Evolutionary conservation across 2,888 invertebrate species (phyloP).

Genomic region (Dione vanillae): DNA sequence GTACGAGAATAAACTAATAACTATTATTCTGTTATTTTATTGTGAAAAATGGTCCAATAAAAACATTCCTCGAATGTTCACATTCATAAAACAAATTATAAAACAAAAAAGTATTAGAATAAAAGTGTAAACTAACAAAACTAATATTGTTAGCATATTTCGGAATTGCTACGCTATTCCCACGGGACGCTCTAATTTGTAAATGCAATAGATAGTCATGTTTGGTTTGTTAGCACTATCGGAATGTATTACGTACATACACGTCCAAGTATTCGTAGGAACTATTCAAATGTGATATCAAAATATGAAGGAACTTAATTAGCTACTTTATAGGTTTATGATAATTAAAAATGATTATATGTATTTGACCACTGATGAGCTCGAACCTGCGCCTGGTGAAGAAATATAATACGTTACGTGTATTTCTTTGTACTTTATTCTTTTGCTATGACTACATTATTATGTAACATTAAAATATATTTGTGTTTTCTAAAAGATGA

Average conservation of each 20-base stretch:
- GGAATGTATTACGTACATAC: background rate
- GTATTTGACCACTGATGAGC: too few species aligned
- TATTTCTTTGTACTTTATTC: too few species aligned
- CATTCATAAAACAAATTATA: background rate
- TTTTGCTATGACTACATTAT: too few species aligned
- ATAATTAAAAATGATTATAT: too few species aligned
- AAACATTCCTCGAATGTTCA: background rate
- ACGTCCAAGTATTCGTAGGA: background rate
- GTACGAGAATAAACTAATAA: too few species aligned
- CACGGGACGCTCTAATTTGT: slow-evolving; percentile 39
- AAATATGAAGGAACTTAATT: background rate
- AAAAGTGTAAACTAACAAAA: slow-evolving; percentile 21
- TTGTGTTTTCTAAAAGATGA: too few species aligned
- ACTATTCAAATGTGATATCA: background rate
- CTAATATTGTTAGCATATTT: slow-evolving; percentile 23
- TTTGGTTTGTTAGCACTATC: slow-evolving; percentile 31
- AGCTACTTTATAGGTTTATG: too few species aligned
- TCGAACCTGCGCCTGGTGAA: too few species aligned
- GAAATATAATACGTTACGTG: too few species aligned
- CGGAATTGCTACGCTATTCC: slow-evolving; percentile 28
- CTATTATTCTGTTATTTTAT: too few species aligned
- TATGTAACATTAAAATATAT: too few species aligned
- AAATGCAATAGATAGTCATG: slow-evolving; percentile 29
- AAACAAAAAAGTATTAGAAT: background rate
- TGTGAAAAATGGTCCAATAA: too few species aligned